Percentiles rank a stretch among this genome's conserved stretches.
Evolutionary conservation across 2,797 vertebrate genomes (phyloP).

Genomic region (Eulemur albifrons): DNA sequence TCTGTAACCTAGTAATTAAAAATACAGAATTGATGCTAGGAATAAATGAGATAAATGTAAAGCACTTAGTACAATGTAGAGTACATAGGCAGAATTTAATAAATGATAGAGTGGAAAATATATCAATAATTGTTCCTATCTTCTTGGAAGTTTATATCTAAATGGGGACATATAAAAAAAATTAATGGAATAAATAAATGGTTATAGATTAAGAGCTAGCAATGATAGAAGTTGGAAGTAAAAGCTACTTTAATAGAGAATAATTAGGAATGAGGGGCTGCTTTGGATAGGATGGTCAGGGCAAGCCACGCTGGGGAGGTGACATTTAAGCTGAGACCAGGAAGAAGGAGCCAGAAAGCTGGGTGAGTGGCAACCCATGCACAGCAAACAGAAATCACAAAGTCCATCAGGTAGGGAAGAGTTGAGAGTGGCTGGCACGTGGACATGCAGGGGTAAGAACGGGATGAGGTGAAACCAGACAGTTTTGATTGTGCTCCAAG

Average conservation of each 20-base stretch:
- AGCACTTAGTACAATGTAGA: neutral
- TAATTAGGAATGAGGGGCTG: neutral
- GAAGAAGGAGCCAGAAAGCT: neutral
- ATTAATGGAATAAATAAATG: neutral
- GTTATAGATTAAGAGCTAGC: neutral
- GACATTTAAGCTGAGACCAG: neutral
- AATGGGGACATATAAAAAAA: neutral
- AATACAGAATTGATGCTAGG: neutral
- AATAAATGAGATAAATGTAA: conserved; percentile 23
- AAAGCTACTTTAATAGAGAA: neutral
- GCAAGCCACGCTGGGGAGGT: neutral
- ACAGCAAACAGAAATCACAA: neutral
- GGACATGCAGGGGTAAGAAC: neutral
- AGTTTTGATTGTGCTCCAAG: neutral
- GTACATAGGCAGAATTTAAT: neutral
- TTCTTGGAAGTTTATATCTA: conserved; percentile 3
- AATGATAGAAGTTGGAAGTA: neutral
- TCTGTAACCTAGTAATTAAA: conserved; percentile 22
- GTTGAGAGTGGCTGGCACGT: neutral
- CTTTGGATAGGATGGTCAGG: neutral
- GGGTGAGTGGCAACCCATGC: neutral
- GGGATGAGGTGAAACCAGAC: rapidly evolving
- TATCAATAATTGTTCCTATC: neutral
- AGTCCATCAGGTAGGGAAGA: neutral
- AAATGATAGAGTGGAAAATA: neutral